Percentiles rank a stretch among this genome's conserved stretches.
These are phyloP conservation scores for Parazoanthus swiftii DNA, from an alignment of 92 coral and sea anemone genomes.

Conservation along the genomic window DNA sequence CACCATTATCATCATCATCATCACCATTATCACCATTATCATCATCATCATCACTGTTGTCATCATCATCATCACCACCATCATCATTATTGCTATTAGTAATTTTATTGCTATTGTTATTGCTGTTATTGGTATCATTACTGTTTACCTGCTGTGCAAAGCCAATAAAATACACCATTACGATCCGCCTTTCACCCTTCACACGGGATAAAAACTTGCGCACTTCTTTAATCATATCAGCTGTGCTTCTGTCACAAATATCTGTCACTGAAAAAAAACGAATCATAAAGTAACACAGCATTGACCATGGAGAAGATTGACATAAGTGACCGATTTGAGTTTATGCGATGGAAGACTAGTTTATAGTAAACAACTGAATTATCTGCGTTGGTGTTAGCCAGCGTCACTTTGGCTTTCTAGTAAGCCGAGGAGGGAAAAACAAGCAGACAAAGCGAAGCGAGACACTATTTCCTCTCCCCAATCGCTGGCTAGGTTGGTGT, in stretches of 20 bases:
- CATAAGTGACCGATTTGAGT: neutral
- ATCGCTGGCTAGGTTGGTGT: too few species aligned
- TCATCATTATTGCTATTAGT: too few species aligned
- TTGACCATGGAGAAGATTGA: neutral
- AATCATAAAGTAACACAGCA: neutral
- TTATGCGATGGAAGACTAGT: neutral
- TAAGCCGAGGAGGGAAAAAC: too few species aligned
- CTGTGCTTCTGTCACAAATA: slow-evolving; percentile 31
- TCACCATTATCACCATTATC: too few species aligned
- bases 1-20: too few species aligned
- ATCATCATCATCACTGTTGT: too few species aligned
- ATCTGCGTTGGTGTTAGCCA: too few species aligned
- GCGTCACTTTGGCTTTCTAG: too few species aligned
- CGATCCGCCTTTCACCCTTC: slow-evolving; percentile 37
- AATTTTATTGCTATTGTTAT: neutral
- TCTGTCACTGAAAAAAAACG: slow-evolving; percentile 37
- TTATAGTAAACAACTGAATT: neutral
- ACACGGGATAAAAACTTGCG: slow-evolving; percentile 33
- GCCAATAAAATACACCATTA: slow-evolving; percentile 81
- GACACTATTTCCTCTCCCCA: too few species aligned
- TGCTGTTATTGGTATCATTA: neutral
- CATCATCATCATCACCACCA: too few species aligned
- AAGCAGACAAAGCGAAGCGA: too few species aligned
- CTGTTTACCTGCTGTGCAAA: slow-evolving; percentile 51
- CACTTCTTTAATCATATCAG: slow-evolving; percentile 20